Conservation (phyloP, 2,113 vertebrate genomes). For the Anhinga rufa region DNA sequence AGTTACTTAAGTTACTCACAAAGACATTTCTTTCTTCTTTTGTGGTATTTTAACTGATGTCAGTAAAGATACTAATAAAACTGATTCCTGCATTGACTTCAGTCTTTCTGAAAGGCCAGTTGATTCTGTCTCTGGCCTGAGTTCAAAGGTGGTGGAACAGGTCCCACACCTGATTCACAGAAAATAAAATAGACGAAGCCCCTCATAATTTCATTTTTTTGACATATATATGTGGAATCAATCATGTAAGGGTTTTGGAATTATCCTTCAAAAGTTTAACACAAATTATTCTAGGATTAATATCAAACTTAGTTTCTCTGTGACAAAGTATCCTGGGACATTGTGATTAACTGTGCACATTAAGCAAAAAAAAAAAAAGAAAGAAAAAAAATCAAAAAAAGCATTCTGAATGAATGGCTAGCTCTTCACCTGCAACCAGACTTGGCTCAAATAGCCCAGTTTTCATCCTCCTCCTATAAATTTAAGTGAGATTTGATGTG, state of each 20-base stretch:
- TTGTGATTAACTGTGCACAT: background rate
- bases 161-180: background rate
- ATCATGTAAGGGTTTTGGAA: background rate
- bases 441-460: background rate
- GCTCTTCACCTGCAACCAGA: background rate
- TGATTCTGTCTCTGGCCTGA: background rate
- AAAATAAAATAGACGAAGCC: background rate
- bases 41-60: background rate
- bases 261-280: background rate
- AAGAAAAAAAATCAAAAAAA: background rate
- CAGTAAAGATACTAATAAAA: background rate
- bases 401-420: background rate
- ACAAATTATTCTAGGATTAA: background rate
- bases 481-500: background rate
- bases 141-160: background rate
- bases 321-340: background rate
- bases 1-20: background rate
- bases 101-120: background rate
- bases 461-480: background rate
- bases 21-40: background rate
- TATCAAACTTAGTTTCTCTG: background rate
- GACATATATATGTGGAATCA: background rate
- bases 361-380: background rate
- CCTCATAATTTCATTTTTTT: background rate
- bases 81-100: background rate